Conservation (phyloP, 2,113 vertebrate species). For the Theristicus caerulescens region DNA sequence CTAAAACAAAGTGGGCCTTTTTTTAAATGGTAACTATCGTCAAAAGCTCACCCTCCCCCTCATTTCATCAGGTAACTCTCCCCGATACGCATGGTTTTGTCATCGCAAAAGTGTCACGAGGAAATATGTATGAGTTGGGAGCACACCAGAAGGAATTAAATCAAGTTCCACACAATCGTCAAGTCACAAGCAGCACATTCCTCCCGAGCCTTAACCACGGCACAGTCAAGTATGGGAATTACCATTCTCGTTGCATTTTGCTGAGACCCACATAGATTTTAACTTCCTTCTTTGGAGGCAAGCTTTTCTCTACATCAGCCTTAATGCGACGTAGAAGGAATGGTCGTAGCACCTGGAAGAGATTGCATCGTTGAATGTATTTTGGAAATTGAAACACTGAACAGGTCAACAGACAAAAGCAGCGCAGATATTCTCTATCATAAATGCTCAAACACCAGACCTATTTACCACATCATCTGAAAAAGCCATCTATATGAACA, state of each 20-base stretch:
- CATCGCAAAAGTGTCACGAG: neutral
- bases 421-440: neutral
- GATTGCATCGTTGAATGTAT: neutral
- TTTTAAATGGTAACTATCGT: neutral
- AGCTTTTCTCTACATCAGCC: constrained; percentile 96
- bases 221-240: neutral
- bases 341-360: constrained; percentile 87
- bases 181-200: neutral
- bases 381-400: neutral
- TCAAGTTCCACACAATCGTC: neutral
- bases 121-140: neutral
- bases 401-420: neutral
- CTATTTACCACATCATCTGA: neutral
- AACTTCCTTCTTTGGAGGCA: constrained; percentile 96
- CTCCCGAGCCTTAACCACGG: neutral
- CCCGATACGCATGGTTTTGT: neutral
- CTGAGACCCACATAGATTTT: constrained; percentile 98
- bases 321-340: constrained; percentile 97
- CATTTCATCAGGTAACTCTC: neutral
- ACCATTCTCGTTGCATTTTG: constrained; percentile 99
- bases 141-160: neutral
- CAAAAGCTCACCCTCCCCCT: neutral
- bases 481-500: neutral
- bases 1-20: neutral
- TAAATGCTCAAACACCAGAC: neutral